phyloP scores from a whole-genome alignment of 2,113 vertebrate genomes.

The Panthera leo region DNA sequence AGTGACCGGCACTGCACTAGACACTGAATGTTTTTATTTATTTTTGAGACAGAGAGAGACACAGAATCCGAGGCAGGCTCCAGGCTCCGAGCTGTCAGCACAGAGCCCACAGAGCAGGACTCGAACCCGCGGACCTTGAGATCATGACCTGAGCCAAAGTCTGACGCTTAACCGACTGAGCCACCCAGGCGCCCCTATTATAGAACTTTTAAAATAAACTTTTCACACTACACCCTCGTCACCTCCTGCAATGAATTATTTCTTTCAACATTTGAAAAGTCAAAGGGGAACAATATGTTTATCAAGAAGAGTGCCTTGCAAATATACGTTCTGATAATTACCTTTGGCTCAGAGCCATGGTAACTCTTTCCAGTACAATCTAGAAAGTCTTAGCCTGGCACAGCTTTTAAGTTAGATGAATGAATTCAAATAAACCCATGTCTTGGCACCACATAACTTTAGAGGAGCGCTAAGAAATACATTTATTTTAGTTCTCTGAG shows the following conservation, averaged over 20 bases:
- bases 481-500: not conserved
- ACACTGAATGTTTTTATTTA: not conserved
- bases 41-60: too few species aligned
- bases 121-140: too few species aligned
- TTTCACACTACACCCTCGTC: not conserved
- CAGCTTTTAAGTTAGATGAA: not conserved
- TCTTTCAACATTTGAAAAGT: conserved; percentile 38
- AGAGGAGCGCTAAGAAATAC: not conserved
- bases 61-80: too few species aligned
- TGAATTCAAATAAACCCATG: not conserved
- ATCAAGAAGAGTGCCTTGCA: not conserved
- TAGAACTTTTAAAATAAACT: conserved; percentile 51
- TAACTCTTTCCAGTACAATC: not conserved
- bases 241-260: conserved; percentile 7
- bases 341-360: not conserved
- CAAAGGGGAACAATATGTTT: conserved; percentile 14
- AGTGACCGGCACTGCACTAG: not conserved
- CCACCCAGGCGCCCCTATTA: not conserved
- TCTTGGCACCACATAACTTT: not conserved
- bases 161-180: too few species aligned
- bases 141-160: too few species aligned
- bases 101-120: too few species aligned
- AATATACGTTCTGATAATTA: not conserved
- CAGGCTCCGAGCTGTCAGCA: too few species aligned
- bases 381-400: not conserved